phyloP scores from a whole-genome alignment of 2,113 vertebrate species.

The Spea multiplicata region DNA sequence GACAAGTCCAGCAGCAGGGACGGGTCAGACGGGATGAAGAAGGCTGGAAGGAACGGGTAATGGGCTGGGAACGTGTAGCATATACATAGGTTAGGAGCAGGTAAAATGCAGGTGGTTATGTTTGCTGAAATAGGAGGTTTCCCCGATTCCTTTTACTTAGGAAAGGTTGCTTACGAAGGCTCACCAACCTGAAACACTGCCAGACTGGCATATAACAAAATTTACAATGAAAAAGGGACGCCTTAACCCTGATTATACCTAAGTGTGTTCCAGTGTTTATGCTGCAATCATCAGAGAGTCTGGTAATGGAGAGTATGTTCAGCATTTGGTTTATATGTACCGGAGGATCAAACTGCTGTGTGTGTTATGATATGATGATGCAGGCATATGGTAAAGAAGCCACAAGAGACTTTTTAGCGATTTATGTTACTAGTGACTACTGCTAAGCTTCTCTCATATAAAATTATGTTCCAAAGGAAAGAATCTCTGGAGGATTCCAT shows the following conservation, averaged over 20 bases:
- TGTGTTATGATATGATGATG: background rate
- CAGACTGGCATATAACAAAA: background rate
- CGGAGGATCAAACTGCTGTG: background rate
- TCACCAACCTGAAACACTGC: no score
- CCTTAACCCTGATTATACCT: background rate
- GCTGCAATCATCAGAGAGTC: background rate
- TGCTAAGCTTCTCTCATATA: background rate
- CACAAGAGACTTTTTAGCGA: background rate
- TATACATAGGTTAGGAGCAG: no score
- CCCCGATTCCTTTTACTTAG: no score
- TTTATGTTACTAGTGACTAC: background rate
- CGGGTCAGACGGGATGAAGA: no score
- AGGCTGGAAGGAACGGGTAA: no score
- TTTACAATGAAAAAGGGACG: background rate
- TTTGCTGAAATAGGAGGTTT: no score
- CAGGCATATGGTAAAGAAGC: background rate
- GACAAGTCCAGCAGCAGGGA: no score
- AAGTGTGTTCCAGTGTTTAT: background rate
- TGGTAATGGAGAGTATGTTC: background rate
- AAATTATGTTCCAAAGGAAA: background rate
- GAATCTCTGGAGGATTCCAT: background rate
- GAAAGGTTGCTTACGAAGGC: no score
- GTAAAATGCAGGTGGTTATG: no score
- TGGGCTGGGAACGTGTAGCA: no score
- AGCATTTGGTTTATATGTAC: background rate